Percentiles rank a stretch among this genome's conserved stretches.
Conservation (phyloP, 2,797 vertebrate species). For the Anomalospiza imberbis region DNA sequence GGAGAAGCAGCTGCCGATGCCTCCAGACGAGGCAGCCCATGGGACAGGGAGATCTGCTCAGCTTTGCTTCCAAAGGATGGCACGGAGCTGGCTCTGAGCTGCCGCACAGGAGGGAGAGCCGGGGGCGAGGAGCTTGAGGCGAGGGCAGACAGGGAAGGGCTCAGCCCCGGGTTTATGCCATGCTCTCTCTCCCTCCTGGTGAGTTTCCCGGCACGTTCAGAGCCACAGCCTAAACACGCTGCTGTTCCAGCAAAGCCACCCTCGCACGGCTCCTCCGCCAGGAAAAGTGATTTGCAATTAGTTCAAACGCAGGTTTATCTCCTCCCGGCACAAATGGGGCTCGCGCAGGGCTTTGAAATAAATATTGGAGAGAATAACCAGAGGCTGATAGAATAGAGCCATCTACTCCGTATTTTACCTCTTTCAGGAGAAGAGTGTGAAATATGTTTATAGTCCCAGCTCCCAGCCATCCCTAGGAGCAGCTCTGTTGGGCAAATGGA, state of each 20-base stretch:
- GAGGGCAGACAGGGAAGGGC: accelerated
- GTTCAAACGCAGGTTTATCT: neutral
- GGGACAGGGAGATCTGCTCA: neutral
- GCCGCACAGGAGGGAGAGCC: accelerated
- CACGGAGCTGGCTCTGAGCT: accelerated
- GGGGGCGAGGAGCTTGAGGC: neutral
- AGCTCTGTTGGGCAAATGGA: neutral
- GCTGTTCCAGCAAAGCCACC: neutral
- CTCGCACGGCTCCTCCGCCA: neutral
- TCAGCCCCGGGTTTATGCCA: accelerated
- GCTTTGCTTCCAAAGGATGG: neutral
- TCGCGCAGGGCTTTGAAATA: neutral
- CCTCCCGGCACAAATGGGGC: neutral
- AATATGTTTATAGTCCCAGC: slow-evolving; percentile 36
- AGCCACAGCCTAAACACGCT: neutral
- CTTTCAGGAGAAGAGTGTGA: neutral
- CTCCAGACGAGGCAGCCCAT: neutral
- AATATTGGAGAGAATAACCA: neutral
- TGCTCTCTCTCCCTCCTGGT: neutral
- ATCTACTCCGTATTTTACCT: slow-evolving; percentile 5
- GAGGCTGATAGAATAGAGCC: neutral
- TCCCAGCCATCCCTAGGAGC: neutral
- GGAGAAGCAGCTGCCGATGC: neutral
- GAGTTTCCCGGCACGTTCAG: neutral
- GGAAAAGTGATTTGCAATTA: slow-evolving; percentile 22